Conservation (phyloP, 2,113 vertebrate species). For the Oceanites oceanicus region DNA sequence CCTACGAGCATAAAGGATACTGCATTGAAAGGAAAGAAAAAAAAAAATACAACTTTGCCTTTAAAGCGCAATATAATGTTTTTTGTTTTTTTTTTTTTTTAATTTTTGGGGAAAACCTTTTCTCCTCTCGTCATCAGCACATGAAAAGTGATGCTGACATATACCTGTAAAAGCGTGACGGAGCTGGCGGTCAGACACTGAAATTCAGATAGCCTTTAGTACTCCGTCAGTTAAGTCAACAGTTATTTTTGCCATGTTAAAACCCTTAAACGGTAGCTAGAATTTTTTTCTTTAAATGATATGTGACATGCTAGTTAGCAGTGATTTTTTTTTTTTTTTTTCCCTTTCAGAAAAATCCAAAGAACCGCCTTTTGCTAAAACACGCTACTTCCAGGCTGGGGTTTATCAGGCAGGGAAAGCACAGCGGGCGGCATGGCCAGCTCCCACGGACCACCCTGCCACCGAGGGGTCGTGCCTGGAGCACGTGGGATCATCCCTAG, state of each 20-base stretch:
- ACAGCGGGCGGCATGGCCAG: background rate
- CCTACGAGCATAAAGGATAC: background rate
- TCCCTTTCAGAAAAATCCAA: background rate
- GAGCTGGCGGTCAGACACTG: background rate
- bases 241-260: background rate
- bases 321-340: background rate
- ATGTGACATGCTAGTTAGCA: background rate
- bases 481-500: rapidly evolving
- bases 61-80: background rate
- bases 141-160: background rate
- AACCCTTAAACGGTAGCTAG: background rate
- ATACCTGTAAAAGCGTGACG: background rate
- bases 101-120: background rate
- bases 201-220: background rate
- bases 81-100: background rate
- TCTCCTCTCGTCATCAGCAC: background rate
- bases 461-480: background rate
- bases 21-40: background rate
- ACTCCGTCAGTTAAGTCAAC: background rate
- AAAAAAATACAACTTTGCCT: background rate
- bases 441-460: background rate
- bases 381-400: background rate
- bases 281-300: background rate
- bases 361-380: background rate
- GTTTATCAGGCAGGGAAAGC: background rate